Conservation (phyloP, 1,140 invertebrate species). For the Drosophila malerkotliana region DNA sequence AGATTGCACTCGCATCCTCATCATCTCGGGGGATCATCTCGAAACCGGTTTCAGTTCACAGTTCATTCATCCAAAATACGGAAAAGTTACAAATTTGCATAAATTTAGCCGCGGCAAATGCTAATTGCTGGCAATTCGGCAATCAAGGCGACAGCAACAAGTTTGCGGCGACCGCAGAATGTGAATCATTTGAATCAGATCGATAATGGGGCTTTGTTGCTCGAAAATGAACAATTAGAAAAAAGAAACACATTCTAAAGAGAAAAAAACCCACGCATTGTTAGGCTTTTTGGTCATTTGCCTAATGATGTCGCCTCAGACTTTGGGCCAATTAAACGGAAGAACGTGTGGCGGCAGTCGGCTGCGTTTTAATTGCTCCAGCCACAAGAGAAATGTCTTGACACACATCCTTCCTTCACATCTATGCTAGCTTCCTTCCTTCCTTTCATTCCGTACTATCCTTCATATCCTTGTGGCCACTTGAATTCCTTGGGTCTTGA, state of each 20-base stretch:
- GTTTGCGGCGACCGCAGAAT: conserved; percentile 30
- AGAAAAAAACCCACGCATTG: conserved; percentile 13
- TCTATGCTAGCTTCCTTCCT: conserved; percentile 21
- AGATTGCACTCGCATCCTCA: conserved; percentile 33
- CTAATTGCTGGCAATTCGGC: conserved; percentile 50
- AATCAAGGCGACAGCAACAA: conserved; percentile 49
- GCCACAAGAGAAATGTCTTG: conserved; percentile 58
- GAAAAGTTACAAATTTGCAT: conserved; percentile 81
- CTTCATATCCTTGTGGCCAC: conserved; percentile 9
- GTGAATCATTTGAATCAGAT: conserved; percentile 49
- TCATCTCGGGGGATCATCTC: neutral
- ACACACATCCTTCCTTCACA: conserved; percentile 43
- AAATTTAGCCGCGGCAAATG: conserved; percentile 66
- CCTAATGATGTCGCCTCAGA: conserved; percentile 64
- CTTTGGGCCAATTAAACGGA: conserved; percentile 68
- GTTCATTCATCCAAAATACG: conserved; percentile 82
- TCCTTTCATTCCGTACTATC: conserved; percentile 7
- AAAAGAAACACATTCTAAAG: neutral
- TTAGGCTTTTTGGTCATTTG: conserved; percentile 51
- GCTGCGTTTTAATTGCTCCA: conserved; percentile 65
- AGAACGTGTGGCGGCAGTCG: conserved; percentile 53
- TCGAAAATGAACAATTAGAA: conserved; percentile 26
- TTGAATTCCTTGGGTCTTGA: conserved; percentile 50
- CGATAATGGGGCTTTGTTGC: conserved; percentile 37
- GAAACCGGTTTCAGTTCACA: conserved; percentile 67